phyloP scores from a whole-genome alignment of 2,888 invertebrate species.

The Reticulitermes lucifugus region DNA sequence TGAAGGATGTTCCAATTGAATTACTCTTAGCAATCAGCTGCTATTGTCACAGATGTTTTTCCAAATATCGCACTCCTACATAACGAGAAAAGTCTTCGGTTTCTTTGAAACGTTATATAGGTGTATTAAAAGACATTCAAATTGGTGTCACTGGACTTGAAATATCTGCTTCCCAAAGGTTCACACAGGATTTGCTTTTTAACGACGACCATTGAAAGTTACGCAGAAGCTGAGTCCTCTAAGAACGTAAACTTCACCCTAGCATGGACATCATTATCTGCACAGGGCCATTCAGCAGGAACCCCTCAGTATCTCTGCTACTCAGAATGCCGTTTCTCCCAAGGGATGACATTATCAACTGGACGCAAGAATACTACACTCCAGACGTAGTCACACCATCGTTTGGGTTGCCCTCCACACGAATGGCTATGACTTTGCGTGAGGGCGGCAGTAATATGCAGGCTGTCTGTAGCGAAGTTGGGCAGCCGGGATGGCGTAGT shows the following conservation, averaged over 20 bases:
- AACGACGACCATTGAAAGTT: background rate
- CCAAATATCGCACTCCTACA: too few relatives aligned
- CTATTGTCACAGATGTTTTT: too few relatives aligned
- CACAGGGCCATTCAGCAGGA: background rate
- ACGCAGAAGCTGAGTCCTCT: background rate
- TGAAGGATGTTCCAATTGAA: too few relatives aligned
- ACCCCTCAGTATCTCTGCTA: background rate
- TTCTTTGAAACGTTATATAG: too few relatives aligned
- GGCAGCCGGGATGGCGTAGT: too few relatives aligned
- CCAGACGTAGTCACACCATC: background rate
- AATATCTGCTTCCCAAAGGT: background rate
- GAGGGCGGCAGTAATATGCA: too few relatives aligned
- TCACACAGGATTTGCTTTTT: background rate
- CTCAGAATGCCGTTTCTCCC: background rate
- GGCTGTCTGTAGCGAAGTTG: too few relatives aligned
- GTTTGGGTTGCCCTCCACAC: background rate
- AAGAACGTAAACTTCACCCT: background rate
- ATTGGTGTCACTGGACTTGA: background rate
- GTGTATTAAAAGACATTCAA: too few relatives aligned
- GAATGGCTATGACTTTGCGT: too few relatives aligned
- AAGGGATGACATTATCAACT: background rate
- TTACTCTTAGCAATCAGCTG: too few relatives aligned
- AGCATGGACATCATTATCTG: slow-evolving; percentile 28
- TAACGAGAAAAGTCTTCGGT: too few relatives aligned
- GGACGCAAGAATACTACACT: background rate